Conservation (phyloP, 2,797 vertebrate species). For the Platyrinchus mystaceus region DNA sequence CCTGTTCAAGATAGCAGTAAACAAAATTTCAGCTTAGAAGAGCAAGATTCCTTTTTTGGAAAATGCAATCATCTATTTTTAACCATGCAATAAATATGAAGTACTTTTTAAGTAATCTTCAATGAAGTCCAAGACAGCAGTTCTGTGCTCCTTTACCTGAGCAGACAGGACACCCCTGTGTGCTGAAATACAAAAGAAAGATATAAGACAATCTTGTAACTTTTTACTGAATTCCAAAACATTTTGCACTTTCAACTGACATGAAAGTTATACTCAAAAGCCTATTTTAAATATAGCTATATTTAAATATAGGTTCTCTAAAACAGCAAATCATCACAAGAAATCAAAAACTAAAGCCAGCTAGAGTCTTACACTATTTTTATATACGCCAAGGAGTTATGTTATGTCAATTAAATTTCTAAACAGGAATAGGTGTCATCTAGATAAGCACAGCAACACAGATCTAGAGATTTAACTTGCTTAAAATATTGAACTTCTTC, state of each 20-base stretch:
- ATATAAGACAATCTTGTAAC: neutral
- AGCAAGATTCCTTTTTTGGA: neutral
- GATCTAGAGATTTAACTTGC: neutral
- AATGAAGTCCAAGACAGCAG: slow-evolving; percentile 88
- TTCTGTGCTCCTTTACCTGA: slow-evolving; percentile 90
- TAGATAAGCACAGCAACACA: neutral
- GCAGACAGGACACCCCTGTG: slow-evolving; percentile 82
- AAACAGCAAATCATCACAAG: neutral
- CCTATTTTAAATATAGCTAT: neutral
- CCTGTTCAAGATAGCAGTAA: slow-evolving; percentile 69
- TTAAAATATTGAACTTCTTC: neutral
- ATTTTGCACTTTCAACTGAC: neutral
- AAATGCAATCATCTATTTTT: neutral
- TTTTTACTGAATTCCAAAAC: neutral
- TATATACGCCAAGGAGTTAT: neutral
- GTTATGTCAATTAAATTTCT: neutral
- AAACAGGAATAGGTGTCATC: neutral
- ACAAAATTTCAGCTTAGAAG: neutral
- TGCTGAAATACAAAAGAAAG: slow-evolving; percentile 75
- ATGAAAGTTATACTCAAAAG: neutral
- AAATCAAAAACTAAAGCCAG: neutral
- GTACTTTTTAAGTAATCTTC: slow-evolving; percentile 92
- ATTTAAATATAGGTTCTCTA: neutral
- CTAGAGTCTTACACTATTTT: neutral
- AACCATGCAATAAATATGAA: neutral